Percentiles rank a stretch among this genome's conserved stretches.
phyloP scores from a whole-genome alignment of 1,140 invertebrate species.

The Hyposmocoma kahamanoa region DNA sequence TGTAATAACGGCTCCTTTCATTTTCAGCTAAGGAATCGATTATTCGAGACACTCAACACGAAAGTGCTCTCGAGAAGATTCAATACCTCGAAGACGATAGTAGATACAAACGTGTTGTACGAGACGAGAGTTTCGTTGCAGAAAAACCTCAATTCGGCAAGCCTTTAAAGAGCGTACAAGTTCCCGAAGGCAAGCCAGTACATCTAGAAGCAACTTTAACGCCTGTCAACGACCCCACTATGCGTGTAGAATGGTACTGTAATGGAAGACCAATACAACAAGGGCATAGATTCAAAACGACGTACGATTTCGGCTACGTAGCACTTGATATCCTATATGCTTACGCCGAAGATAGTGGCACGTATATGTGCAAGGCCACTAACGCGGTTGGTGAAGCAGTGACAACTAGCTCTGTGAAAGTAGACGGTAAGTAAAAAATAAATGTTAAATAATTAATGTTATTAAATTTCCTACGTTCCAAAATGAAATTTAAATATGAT shows the following conservation, averaged over 20 bases:
- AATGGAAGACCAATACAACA: constrained; percentile 93
- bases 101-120: constrained; percentile 80
- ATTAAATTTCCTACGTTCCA: neutral
- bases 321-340: constrained; percentile 96
- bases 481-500: neutral
- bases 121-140: constrained; percentile 83
- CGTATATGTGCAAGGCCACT: constrained; percentile 95
- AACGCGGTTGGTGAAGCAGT: constrained; percentile 94
- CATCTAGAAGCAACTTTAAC: constrained; percentile 97
- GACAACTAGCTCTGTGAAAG: constrained; percentile 89
- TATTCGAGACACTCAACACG: constrained; percentile 95
- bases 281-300: constrained; percentile 93
- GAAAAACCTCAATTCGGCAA: constrained; percentile 93
- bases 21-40: constrained; percentile 86
- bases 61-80: constrained; percentile 93
- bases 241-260: constrained; percentile 96
- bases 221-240: constrained; percentile 95
- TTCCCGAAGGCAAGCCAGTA: constrained; percentile 90
- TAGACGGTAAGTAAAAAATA: constrained; percentile 84
- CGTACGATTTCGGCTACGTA: constrained; percentile 97
- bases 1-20: too few species aligned
- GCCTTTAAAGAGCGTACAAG: constrained; percentile 88
- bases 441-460: too few species aligned
- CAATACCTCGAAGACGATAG: constrained; percentile 92
- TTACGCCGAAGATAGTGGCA: constrained; percentile 95